Base-by-base conservation (phyloP, 2,113 vertebrate species). In the Sphyrna mokarran region DNA sequence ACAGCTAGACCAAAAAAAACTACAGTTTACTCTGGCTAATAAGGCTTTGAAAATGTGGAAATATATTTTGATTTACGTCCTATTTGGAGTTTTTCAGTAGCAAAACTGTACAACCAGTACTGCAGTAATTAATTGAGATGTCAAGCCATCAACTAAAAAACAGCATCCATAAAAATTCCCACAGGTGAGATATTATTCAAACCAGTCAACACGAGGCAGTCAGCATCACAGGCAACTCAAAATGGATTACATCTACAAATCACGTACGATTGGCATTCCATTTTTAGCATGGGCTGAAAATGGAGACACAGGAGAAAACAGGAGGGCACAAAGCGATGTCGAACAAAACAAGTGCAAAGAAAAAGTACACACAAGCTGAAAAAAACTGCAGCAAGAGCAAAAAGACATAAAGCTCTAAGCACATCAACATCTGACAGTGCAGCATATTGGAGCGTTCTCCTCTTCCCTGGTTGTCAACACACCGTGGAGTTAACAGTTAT, bases 131-230 rank as follows among this genome's bases (percentile, higher is more conserved):
- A 66, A 18, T 37, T 68, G 33, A 22, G 29, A 93, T 93, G 48
- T 89, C 26, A 89, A 29, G 13, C 48, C 33, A 37, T 66, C 58
- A 93, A 66, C 61, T 66, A 66, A 16, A 66, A 61, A 91, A 63
- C 29, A 63, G 87, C 54, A 61, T 63, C 29, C 61, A 63, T 26
- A 58, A 90, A 18, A 33, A 61, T 61, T 37, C 61, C 16, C 61
- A 93, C 89, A 66, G 61, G 33, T 66, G 61, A 93, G 66, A 68
- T 93, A 93, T 22, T 93, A 93, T 66, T 66, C 18, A n/a, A 93
- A 37, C 9, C 26, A 93, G 7, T 37, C 61, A 93, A 83, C 33
- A 37, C 18, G n/a, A 93, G 89, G n/a, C 33, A 7, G 37, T 18
- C 58, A 40, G 37, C 89, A 66, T n/a, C 33, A 91, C 0, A 61